These are phyloP conservation scores for Podarcis raffonei DNA, from an alignment of 2,113 vertebrate species.

Conservation along the genomic window DNA sequence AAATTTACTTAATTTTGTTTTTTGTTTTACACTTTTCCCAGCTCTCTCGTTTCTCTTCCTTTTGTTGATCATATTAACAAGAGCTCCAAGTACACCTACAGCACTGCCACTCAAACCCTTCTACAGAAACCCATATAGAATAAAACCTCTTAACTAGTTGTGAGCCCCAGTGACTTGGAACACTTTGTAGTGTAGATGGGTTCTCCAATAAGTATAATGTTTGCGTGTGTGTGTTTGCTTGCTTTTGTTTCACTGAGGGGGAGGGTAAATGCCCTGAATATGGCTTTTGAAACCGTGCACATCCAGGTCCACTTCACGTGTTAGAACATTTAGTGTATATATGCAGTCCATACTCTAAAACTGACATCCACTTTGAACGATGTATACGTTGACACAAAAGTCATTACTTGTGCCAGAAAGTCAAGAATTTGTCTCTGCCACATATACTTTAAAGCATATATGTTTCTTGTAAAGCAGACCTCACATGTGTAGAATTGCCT, in stretches of 20 bases:
- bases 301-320: not conserved
- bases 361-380: not conserved
- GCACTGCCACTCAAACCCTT: not conserved
- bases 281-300: not conserved
- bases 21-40: slow-evolving; percentile 37
- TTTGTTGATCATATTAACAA: slow-evolving; percentile 41
- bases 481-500: not conserved
- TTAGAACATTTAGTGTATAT: not conserved
- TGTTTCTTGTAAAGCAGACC: not conserved
- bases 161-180: not conserved
- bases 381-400: not conserved
- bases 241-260: not conserved
- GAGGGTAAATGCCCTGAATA: not conserved
- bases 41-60: not conserved
- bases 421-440: not conserved
- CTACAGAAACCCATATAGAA: slow-evolving; percentile 7
- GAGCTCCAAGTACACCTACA: slow-evolving; percentile 39
- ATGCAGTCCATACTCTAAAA: not conserved
- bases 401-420: not conserved
- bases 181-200: slow-evolving; percentile 7
- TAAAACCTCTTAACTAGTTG: not conserved
- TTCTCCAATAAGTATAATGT: not conserved
- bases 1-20: slow-evolving; percentile 46
- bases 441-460: not conserved
- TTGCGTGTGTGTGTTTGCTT: slow-evolving; percentile 14